Percentiles rank a stretch among this genome's conserved stretches.
phyloP scores from a whole-genome alignment of 2,113 vertebrate species.

The Calidris pygmaea region DNA sequence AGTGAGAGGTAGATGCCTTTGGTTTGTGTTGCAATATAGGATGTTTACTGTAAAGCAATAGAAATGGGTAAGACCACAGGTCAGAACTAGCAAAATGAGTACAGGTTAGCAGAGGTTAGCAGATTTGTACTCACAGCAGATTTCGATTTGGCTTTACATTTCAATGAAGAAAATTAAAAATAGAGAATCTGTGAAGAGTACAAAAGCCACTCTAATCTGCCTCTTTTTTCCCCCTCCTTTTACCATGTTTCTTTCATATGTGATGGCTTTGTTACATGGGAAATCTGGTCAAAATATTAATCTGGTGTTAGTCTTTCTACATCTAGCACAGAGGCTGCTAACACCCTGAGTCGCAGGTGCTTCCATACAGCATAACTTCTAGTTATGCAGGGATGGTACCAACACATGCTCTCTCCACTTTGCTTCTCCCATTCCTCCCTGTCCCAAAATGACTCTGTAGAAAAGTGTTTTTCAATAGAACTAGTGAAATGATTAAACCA shows the following conservation, averaged over 20 bases:
- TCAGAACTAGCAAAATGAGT: not conserved
- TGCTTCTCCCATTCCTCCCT: not conserved
- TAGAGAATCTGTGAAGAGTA: not conserved
- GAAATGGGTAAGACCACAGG: not conserved
- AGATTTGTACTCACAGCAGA: not conserved
- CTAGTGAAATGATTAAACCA: not conserved
- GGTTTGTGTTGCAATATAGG: not conserved
- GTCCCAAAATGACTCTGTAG: not conserved
- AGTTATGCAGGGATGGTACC: not conserved
- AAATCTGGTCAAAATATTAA: not conserved
- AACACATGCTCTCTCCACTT: not conserved
- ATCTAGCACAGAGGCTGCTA: not conserved
- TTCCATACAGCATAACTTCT: not conserved
- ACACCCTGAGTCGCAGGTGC: not conserved
- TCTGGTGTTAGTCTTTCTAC: not conserved
- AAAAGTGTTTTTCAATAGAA: not conserved
- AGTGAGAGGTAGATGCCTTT: not conserved
- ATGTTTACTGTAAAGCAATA: not conserved
- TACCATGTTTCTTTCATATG: not conserved
- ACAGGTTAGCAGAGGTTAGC: not conserved
- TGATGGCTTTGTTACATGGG: not conserved
- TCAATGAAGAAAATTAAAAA: not conserved
- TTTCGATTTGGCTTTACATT: not conserved
- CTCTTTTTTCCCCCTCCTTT: not conserved
- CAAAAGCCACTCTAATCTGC: not conserved